Base-by-base conservation (phyloP, 2,113 vertebrate genomes). In the Catharus bicknelli region DNA sequence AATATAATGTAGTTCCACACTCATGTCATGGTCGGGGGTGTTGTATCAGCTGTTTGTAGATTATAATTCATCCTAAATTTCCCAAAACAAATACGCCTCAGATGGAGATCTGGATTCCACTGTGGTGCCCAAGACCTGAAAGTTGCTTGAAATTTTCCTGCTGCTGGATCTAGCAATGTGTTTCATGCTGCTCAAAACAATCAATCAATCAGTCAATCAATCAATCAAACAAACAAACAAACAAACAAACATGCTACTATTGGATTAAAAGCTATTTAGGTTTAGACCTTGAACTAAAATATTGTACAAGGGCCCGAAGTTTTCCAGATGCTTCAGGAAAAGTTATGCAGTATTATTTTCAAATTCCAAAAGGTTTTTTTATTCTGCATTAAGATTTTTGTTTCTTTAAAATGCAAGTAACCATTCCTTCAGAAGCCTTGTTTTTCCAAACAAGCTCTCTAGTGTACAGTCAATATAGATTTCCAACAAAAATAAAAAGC, bases 11-110 rank as follows among this genome's bases (percentile, higher is more conserved):
- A 51, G 32, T n/a, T 80, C 8, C 18, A 73, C 2, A 14, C 21
- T 22, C 10, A 1, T n/a, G 18, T 10, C 12, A 23, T 13, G 27
- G 21, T 0, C 32, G 21, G 3, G 11, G 14, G 26, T 1, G 5
- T 27, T 64, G 17, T 32, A 19, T 10, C 22, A 43, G 17, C 3
- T 42, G 9, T 27, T n/a, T 68, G 36, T 59, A 55, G 22, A 32
- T 32, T 40, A 73, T 27, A 21, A 36, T 2, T 63, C 13, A 76
- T 23, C 3, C 13, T 34, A 59, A 43, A 4, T 57, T 86, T 61
- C 64, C 68, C 6, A 7, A 78, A 89, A 38, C 7, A 30, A 77
- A 91, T 66, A 43, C 27, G 84, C 9, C 27, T 67, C 15, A 48
- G 30, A 7, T 54, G 38, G 8, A 63, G 36, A 32, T 50, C 25